Base-by-base conservation (phyloP, 2,113 vertebrate genomes). In the Dasyurus viverrinus region DNA sequence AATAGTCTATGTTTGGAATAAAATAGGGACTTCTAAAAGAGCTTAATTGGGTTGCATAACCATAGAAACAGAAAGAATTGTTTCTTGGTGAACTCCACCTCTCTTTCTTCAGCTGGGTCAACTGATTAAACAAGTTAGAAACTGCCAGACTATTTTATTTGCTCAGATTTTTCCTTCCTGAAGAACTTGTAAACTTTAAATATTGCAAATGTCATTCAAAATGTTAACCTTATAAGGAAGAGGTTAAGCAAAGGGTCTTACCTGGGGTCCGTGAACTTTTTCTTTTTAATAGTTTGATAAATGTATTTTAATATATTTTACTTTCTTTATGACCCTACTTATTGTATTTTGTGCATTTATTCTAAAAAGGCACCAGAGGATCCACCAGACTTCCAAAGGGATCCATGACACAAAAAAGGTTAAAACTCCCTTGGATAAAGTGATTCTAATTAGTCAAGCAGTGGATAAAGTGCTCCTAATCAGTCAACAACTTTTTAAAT, bases 141-240 rank as follows among this genome's bases (percentile, higher is more conserved):
- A 52, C 27, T 94, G 53, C 12, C 30, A 36, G 30, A 50, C 24
- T 50, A 30, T 93, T 54, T 95, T 54, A 60, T 60, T 95, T 84
- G 22, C 3, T 30, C 1, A 68, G 27, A 26, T 26, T 76, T 50
- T 60, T 92, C 14, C 54, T 91, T 7, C 2, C 22, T 93, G 9
- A 30, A 54, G 47, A 76, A 93, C 91, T 92, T 60, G 30, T 90
- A 89, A 30, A 9, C 53, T 91, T 94, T n/a, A 30, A 95, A 68
- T 97, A 89, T 25, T 89, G 54, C 93, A 76, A 95, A 53, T 42
- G 68, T 76, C 5, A 76, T 19, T 76, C 36, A 76, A 68, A 76
- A 76, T n/a, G 36, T 76, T 53, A 23, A 27, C 60, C 68, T 23
- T 94, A 30, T n/a, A 91, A 89, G 52, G 16, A 30, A 36, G 9